phyloP scores from a whole-genome alignment of 2,888 invertebrate genomes.

The Frankliniella intonsa region DNA sequence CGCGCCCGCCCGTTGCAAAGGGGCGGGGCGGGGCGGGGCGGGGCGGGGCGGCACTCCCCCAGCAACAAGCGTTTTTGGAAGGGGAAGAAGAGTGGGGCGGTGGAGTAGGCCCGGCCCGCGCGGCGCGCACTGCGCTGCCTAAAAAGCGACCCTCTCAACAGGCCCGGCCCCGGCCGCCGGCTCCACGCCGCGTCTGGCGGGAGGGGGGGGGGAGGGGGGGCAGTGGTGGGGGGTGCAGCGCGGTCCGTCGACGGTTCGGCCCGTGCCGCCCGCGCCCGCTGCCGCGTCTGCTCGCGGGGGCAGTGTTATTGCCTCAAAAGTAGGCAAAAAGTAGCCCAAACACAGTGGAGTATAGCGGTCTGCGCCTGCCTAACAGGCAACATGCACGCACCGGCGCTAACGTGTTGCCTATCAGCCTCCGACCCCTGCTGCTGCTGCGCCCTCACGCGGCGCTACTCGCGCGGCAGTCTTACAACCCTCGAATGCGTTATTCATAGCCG shows the following conservation, averaged over 20 bases:
- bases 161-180: background rate
- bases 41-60: background rate
- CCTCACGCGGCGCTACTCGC: background rate
- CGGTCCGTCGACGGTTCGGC: no score
- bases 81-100: conserved; percentile 31
- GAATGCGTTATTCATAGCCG: conserved; percentile 27
- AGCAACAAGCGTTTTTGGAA: conserved; percentile 9
- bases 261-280: no score
- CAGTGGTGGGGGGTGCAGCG: conserved; percentile 29
- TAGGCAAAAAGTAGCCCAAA: no score
- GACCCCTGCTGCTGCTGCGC: background rate
- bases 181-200: background rate
- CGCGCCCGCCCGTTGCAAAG: background rate
- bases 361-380: no score
- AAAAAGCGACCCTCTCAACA: background rate
- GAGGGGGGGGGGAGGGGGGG: background rate
- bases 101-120: conserved; percentile 32
- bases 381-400: no score
- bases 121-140: conserved; percentile 1
- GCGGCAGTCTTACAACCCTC: conserved; percentile 7
- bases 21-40: conserved; percentile 3
- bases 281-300: no score
- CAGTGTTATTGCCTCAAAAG: no score
- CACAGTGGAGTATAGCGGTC: no score
- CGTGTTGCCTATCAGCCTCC: background rate